phyloP scores from a whole-genome alignment of 2,888 invertebrate species.

The Notodonta ziczac region DNA sequence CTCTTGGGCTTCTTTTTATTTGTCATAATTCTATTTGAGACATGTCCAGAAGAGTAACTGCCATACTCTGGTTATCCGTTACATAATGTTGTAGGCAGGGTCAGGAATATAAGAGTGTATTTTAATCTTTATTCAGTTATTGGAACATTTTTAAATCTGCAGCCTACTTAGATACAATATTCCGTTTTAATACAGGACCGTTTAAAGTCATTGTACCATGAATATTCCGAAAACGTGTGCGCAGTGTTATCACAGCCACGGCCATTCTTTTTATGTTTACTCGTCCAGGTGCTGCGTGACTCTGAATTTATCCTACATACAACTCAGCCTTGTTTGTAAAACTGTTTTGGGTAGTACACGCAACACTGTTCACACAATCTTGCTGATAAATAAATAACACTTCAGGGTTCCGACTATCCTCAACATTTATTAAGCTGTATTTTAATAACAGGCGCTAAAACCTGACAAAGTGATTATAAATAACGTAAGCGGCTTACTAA shows the following conservation, averaged over 20 bases:
- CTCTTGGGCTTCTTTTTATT: neutral
- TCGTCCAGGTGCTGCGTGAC: slow-evolving; percentile 40
- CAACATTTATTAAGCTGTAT: slow-evolving; percentile 3
- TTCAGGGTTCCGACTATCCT: neutral
- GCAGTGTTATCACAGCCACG: slow-evolving; percentile 43
- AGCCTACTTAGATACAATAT: too few species aligned
- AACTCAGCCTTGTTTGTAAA: slow-evolving; percentile 46
- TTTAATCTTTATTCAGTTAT: too few species aligned
- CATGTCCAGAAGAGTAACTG: neutral
- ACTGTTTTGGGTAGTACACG: slow-evolving; percentile 34
- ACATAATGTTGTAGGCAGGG: too few species aligned
- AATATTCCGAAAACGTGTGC: slow-evolving; percentile 42
- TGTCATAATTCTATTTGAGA: neutral
- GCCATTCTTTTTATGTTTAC: slow-evolving; percentile 34
- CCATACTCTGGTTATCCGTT: neutral
- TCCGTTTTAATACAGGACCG: slow-evolving; percentile 6
- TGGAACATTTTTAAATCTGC: too few species aligned
- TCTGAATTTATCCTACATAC: slow-evolving; percentile 48
- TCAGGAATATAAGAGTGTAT: too few species aligned
- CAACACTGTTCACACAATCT: slow-evolving; percentile 9
- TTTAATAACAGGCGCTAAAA: slow-evolving; percentile 1
- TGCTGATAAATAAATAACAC: slow-evolving; percentile 4
- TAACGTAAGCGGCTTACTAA: slow-evolving; percentile 4
- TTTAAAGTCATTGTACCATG: slow-evolving; percentile 41
- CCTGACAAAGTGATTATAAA: slow-evolving; percentile 1